Percentiles rank a stretch among this genome's conserved stretches.
phyloP scores from a whole-genome alignment of 2,888 invertebrate species.

The Nymphalis polychloros region DNA sequence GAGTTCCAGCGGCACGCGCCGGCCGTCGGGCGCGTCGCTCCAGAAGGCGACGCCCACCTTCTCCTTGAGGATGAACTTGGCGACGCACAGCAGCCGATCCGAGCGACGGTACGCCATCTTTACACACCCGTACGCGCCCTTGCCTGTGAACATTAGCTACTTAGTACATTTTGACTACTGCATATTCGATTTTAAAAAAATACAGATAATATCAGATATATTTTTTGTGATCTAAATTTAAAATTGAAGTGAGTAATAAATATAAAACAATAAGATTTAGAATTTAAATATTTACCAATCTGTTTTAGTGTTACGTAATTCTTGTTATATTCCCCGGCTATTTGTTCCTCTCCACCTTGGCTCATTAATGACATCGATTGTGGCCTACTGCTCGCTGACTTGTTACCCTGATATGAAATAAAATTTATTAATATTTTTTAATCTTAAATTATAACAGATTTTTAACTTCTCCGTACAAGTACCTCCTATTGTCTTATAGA shows the following conservation, averaged over 20 bases:
- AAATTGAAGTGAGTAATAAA: too few relatives aligned
- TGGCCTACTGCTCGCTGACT: slow-evolving; percentile 75
- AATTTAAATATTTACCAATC: slow-evolving; percentile 73
- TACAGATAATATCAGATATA: too few relatives aligned
- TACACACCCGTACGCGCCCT: slow-evolving; percentile 88
- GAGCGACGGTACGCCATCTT: slow-evolving; percentile 84
- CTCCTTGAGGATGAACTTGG: slow-evolving; percentile 86
- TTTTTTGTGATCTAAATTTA: too few relatives aligned
- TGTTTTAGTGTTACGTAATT: slow-evolving; percentile 84
- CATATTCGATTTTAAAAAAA: too few relatives aligned
- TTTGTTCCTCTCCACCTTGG: slow-evolving; percentile 80
- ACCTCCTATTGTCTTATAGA: too few relatives aligned
- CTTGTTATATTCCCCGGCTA: slow-evolving; percentile 80
- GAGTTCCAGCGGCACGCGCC: slow-evolving; percentile 84
- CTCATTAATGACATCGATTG: slow-evolving; percentile 80
- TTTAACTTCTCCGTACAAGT: too few relatives aligned
- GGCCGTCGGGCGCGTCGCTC: slow-evolving; percentile 80
- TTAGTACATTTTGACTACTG: background rate
- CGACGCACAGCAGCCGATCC: slow-evolving; percentile 84
- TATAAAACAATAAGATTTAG: too few relatives aligned
- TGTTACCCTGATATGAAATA: slow-evolving; percentile 70
- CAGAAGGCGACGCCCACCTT: slow-evolving; percentile 86
- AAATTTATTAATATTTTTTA: slow-evolving; percentile 12
- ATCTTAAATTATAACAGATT: too few relatives aligned
- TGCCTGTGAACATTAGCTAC: slow-evolving; percentile 59